Evolutionary conservation across 2,113 vertebrate genomes (phyloP).

Genomic region (Etheostoma spectabile): DNA sequence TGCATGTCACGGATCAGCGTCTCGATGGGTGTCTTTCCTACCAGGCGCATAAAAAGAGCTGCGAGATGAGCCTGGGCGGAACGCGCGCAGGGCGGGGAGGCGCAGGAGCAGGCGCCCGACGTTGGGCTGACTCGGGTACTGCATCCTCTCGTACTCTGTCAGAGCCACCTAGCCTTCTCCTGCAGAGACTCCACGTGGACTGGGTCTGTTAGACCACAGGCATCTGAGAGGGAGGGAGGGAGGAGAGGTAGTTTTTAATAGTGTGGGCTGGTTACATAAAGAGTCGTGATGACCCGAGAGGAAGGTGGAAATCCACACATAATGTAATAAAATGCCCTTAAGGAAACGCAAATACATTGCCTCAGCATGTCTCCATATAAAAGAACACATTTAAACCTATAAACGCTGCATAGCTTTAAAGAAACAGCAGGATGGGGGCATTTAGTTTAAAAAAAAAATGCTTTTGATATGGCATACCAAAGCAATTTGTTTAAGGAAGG

Average conservation of each 20-base stretch:
- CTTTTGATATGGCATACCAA: not conserved
- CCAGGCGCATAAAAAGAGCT: slow-evolving; percentile 98
- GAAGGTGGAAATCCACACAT: slow-evolving; percentile 32
- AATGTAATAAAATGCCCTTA: slow-evolving; percentile 23
- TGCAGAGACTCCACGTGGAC: slow-evolving; percentile 93
- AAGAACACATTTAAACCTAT: not conserved
- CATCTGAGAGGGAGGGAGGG: slow-evolving; percentile 82
- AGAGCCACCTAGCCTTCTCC: slow-evolving; percentile 97
- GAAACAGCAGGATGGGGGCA: not conserved
- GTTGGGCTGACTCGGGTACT: slow-evolving; percentile 95
- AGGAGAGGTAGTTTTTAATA: slow-evolving; percentile 59
- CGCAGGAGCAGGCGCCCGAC: slow-evolving; percentile 93
- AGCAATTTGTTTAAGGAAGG: not conserved
- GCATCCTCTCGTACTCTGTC: slow-evolving; percentile 92
- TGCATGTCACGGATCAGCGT: slow-evolving; percentile 98
- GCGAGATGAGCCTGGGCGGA: slow-evolving; percentile 93
- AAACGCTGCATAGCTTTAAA: not conserved
- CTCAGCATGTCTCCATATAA: not conserved
- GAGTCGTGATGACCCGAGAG: slow-evolving; percentile 65
- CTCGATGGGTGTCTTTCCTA: slow-evolving; percentile 96
- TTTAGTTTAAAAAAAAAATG: not conserved
- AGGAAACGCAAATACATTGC: not conserved
- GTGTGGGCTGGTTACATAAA: slow-evolving; percentile 76
- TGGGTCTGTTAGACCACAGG: slow-evolving; percentile 93
- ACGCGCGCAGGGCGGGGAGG: slow-evolving; percentile 94